Evolutionary conservation across 92 coral and sea anemone genomes (phyloP).

Genomic region (Epizoanthus illoricatus): DNA sequence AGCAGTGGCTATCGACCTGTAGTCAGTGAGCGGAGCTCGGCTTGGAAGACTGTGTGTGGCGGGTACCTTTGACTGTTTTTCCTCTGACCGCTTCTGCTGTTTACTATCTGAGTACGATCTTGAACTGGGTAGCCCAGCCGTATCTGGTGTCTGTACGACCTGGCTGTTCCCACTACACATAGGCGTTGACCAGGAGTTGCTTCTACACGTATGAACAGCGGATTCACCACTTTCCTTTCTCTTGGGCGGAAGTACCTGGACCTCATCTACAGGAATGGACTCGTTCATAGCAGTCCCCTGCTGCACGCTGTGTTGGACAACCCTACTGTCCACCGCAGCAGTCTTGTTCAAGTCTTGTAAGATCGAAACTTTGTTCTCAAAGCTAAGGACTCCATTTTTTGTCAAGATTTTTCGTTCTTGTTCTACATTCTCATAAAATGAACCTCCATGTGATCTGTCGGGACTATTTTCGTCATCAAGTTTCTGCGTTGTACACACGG

Average conservation of each 20-base stretch:
- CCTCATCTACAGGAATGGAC: slow-evolving; percentile 28
- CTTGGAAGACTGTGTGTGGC: slow-evolving; percentile 25
- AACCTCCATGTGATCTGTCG: not conserved
- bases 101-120: slow-evolving; percentile 7
- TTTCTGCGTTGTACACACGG: not conserved
- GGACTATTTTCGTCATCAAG: not conserved
- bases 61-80: not conserved
- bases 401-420: not conserved
- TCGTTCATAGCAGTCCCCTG: slow-evolving; percentile 20
- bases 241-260: slow-evolving; percentile 30
- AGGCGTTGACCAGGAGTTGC: slow-evolving; percentile 20
- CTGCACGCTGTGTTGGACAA: not conserved
- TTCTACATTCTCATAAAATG: not conserved
- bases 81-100: not conserved
- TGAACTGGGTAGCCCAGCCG: not conserved
- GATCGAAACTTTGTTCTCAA: not conserved
- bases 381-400: not conserved
- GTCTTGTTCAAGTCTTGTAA: not conserved
- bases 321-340: not conserved
- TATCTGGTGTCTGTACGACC: not conserved
- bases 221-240: slow-evolving; percentile 11
- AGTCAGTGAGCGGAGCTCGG: slow-evolving; percentile 20
- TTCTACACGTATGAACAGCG: not conserved
- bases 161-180: not conserved
- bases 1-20: slow-evolving; percentile 14